Percentiles rank a stretch among this genome's conserved stretches.
phyloP scores from a whole-genome alignment of 1,140 invertebrate species.

The Glomeris maerens region DNA sequence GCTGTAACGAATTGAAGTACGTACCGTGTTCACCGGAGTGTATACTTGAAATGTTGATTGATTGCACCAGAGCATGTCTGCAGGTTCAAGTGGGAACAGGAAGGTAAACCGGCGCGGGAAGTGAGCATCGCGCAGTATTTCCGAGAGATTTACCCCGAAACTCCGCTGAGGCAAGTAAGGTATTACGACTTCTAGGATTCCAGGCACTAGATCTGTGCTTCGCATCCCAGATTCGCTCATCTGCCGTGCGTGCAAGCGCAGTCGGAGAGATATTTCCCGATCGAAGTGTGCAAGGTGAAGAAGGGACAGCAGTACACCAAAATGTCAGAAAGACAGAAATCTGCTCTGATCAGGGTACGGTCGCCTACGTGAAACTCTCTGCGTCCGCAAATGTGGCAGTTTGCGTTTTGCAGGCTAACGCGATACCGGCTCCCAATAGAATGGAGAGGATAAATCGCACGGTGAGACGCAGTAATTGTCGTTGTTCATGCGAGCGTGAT shows the following conservation, averaged over 20 bases:
- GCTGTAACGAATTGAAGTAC: neutral
- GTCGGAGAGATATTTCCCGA: slow-evolving; percentile 9
- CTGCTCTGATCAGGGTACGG: slow-evolving; percentile 7
- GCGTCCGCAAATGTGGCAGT: neutral
- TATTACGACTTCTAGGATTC: no score
- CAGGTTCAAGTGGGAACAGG: neutral
- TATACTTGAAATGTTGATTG: no score
- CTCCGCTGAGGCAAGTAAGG: no score
- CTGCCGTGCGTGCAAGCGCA: slow-evolving; percentile 10
- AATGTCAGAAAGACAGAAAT: neutral
- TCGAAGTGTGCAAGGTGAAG: slow-evolving; percentile 6
- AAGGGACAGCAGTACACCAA: slow-evolving; percentile 7
- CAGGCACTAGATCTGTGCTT: neutral
- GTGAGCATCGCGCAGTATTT: neutral
- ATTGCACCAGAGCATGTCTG: no score
- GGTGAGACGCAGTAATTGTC: no score
- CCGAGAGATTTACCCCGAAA: neutral
- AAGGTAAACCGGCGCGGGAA: neutral
- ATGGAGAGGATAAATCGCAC: neutral
- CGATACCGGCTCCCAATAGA: neutral
- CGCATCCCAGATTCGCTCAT: neutral
- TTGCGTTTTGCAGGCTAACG: neutral
- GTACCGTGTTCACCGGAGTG: neutral
- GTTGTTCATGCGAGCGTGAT: no score
- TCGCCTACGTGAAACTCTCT: no score